Conservation (phyloP, 1,140 invertebrate species). For the Listronotus bonariensis region DNA sequence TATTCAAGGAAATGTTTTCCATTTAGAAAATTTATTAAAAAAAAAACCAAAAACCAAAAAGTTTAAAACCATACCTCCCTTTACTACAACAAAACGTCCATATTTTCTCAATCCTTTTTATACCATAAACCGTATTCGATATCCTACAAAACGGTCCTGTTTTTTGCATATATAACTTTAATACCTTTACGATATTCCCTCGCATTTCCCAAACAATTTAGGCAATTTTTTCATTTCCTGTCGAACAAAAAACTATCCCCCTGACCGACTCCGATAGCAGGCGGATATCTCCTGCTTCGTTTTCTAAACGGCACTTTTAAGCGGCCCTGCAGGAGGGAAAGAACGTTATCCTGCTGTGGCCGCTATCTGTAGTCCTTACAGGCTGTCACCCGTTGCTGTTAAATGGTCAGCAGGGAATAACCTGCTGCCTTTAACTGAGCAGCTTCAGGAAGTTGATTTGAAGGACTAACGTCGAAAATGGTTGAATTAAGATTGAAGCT, state of each 20-base stretch:
- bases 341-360: constrained; percentile 24
- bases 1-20: no score
- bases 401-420: constrained; percentile 31
- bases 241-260: constrained; percentile 24
- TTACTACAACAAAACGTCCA: no score
- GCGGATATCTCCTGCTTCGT: constrained; percentile 19
- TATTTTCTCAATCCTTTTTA: no score
- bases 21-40: no score
- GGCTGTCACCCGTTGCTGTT: constrained; percentile 26
- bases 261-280: constrained; percentile 24
- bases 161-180: constrained; percentile 3
- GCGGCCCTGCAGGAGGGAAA: constrained; percentile 16
- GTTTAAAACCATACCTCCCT: no score
- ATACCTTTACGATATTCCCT: constrained; percentile 10
- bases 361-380: constrained; percentile 28
- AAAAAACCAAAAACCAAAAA: no score
- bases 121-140: no score
- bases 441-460: constrained; percentile 13
- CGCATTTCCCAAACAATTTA: constrained; percentile 25
- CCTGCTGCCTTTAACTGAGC: constrained; percentile 27
- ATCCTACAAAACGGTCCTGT: background rate
- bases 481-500: constrained; percentile 13
- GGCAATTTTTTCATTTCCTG: constrained; percentile 28
- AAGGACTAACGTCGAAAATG: constrained; percentile 18
- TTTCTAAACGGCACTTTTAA: constrained; percentile 22